Conservation (phyloP, 1,140 invertebrate species). For the Saxidomus purpurata region DNA sequence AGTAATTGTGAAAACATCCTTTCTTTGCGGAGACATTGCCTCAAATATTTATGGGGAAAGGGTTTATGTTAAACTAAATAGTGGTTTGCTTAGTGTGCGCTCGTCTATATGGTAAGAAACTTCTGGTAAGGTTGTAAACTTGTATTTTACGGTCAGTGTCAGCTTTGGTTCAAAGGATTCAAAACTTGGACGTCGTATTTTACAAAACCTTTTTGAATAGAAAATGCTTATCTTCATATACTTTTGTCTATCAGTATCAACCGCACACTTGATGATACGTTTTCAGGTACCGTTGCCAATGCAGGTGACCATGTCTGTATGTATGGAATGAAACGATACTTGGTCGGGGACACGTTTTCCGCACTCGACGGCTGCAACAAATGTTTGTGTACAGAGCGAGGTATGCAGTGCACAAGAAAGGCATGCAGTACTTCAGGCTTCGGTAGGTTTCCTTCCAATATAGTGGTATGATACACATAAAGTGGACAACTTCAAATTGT, state of each 20-base stretch:
- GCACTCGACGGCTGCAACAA: slow-evolving; percentile 69
- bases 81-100: neutral
- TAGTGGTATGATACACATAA: too few species aligned
- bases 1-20: neutral
- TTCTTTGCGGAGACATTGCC: too few species aligned
- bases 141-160: too few species aligned
- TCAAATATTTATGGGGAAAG: too few species aligned
- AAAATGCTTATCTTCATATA: too few species aligned
- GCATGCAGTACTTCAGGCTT: slow-evolving; percentile 60
- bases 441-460: slow-evolving; percentile 45
- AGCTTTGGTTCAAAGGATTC: too few species aligned
- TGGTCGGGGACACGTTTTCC: slow-evolving; percentile 57
- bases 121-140: too few species aligned
- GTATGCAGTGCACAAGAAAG: slow-evolving; percentile 67
- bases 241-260: too few species aligned
- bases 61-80: neutral
- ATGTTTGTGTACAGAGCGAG: slow-evolving; percentile 66
- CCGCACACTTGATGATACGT: too few species aligned
- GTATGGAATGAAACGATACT: slow-evolving; percentile 30
- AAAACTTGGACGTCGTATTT: too few species aligned
- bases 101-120: neutral
- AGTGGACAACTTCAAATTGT: too few species aligned
- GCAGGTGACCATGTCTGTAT: slow-evolving; percentile 58
- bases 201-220: too few species aligned
- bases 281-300: slow-evolving; percentile 36